These are phyloP conservation scores for Mus pahari DNA, from an alignment of 2,113 vertebrate genomes.

Conservation along the genomic window DNA sequence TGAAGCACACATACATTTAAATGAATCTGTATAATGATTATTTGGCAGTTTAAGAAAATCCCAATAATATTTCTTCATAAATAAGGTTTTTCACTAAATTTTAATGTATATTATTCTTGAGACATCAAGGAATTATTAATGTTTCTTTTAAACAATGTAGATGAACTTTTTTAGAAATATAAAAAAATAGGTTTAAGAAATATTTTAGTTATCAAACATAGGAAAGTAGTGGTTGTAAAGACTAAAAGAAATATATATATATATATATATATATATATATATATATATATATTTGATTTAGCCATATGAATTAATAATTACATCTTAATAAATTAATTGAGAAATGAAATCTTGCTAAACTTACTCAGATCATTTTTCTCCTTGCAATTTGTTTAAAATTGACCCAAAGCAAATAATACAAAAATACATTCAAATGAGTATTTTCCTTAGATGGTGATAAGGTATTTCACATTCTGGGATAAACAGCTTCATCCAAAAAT, in stretches of 20 bases:
- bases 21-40: neutral
- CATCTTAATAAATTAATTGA: constrained; percentile 55
- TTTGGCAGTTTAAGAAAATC: neutral
- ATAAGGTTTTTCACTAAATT: constrained; percentile 38
- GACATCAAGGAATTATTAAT: neutral
- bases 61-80: constrained; percentile 51
- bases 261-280: neutral
- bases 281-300: constrained; percentile 44
- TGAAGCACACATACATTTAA: constrained; percentile 11
- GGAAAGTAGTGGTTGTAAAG: neutral
- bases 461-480: constrained; percentile 38
- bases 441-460: neutral
- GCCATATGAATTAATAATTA: constrained; percentile 44
- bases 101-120: neutral
- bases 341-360: constrained; percentile 51
- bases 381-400: constrained; percentile 38
- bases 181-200: constrained; percentile 34
- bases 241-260: constrained; percentile 17
- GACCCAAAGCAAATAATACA: neutral
- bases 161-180: constrained; percentile 30
- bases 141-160: constrained; percentile 33
- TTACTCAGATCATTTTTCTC: constrained; percentile 39
- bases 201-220: constrained; percentile 46
- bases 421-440: constrained; percentile 31
- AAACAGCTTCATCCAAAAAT: neutral